Base-by-base conservation (phyloP, 2,888 invertebrate species). In the Brachypalpus laphriformis region DNA sequence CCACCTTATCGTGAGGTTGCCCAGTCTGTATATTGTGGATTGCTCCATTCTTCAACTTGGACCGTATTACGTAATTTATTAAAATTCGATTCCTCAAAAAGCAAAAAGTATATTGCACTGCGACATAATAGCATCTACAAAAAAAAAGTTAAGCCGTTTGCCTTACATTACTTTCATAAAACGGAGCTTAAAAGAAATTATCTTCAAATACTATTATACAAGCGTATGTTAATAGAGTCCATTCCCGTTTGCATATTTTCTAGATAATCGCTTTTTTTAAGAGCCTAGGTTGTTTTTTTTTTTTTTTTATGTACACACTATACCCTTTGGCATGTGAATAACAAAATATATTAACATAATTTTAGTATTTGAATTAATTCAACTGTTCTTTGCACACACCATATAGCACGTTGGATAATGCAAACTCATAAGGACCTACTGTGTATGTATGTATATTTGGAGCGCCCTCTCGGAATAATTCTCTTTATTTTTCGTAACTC, bases 341-440 rank as follows among this genome's bases (percentile, higher is more conserved):
- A 20, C 6, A 45, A 16, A 25, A 68, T 51, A 49, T 59, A 80
- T 80, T 80, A 72, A 72, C 72, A 80, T 80, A 72, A 80, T 72
- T 80, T 66, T 40, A 51, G 34, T 42, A 59, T 72, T 72, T 72
- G 65, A 65, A 66, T 59, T 72, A 49, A 80, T 31, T 61, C 16
- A 80, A 61, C 18, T 40, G 56, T 45, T 77, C 40, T 18, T 25
- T 22, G n/a, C 14, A 9, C 31, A 56, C 16, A 31, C 25, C 16
- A 16, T 45, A 14, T 18, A 45, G 45, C 42, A 6, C 28, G 1
- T 18, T 34, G 31, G 11, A 11, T 20, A n/a, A 31, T 34, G 18
- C n/a, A 59, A 59, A n/a, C n/a, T n/a, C 22, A 6, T 40, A 59
- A 59, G 37, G 45, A 40, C 34, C 51, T 6, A 18, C 9, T n/a